Conservation (phyloP, 2,888 invertebrate genomes). For the Sclerodermus sp. region DNA sequence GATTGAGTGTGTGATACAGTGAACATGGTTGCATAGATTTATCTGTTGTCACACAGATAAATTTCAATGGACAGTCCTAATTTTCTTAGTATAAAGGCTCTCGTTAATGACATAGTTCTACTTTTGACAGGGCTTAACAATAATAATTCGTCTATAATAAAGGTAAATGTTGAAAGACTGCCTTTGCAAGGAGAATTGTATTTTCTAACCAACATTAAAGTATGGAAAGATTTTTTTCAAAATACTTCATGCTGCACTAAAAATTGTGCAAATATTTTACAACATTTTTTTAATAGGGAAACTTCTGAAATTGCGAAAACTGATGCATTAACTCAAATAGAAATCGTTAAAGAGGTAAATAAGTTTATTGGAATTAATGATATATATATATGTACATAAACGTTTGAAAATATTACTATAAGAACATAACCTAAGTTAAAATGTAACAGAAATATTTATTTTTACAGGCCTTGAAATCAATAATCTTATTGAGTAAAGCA, state of each 20-base stretch:
- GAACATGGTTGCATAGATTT: no score
- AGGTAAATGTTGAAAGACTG: constrained; percentile 65
- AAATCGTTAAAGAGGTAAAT: constrained; percentile 38
- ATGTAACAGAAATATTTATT: constrained; percentile 12
- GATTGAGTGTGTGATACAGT: no score
- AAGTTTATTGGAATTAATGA: constrained; percentile 1
- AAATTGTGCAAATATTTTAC: constrained; percentile 38
- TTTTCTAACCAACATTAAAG: constrained; percentile 63
- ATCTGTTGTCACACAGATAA: no score
- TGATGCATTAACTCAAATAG: constrained; percentile 14
- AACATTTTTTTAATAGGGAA: constrained; percentile 30
- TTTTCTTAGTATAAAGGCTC: constrained; percentile 7
- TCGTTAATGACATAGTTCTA: constrained; percentile 26
- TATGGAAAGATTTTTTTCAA: constrained; percentile 62
- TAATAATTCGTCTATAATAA: constrained; percentile 54
- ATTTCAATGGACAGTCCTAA: constrained; percentile 6
- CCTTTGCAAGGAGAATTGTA: constrained; percentile 66
- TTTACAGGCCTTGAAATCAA: constrained; percentile 40
- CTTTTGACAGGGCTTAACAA: constrained; percentile 28
- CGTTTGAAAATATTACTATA: not conserved
- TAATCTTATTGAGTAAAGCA: constrained; percentile 57
- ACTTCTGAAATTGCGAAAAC: not conserved
- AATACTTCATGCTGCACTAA: constrained; percentile 11
- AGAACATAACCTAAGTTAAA: constrained; percentile 32
- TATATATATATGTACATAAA: not conserved